Percentiles rank a stretch among this genome's conserved stretches.
Evolutionary conservation across 2,888 invertebrate species (phyloP).

Genomic region (Erebia ligea): DNA sequence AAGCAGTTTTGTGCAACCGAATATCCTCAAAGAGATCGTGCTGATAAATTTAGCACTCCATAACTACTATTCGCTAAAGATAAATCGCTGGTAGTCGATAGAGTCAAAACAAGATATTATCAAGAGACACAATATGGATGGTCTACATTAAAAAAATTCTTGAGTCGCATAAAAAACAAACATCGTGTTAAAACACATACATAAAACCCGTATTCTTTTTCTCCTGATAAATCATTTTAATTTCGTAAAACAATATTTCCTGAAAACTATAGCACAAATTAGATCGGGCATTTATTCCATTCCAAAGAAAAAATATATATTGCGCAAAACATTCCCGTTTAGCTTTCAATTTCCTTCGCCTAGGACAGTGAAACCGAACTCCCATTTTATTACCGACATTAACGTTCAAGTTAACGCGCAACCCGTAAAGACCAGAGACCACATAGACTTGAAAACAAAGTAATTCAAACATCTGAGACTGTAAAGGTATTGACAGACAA

Average conservation of each 20-base stretch:
- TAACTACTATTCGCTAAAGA: no score
- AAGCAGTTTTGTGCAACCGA: no score
- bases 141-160: no score
- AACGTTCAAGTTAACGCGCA: slow-evolving; percentile 31
- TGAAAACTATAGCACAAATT: background rate
- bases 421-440: slow-evolving; percentile 32
- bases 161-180: no score
- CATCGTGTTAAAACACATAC: no score
- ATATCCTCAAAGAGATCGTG: no score
- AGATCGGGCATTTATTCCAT: background rate
- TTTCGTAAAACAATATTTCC: slow-evolving; percentile 7
- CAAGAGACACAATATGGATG: no score
- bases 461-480: slow-evolving; percentile 40
- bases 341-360: slow-evolving; percentile 13
- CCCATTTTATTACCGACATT: slow-evolving; percentile 33
- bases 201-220: no score
- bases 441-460: slow-evolving; percentile 40
- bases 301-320: background rate
- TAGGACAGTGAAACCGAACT: slow-evolving; percentile 27
- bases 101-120: no score
- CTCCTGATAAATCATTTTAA: background rate
- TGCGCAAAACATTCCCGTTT: slow-evolving; percentile 12
- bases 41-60: no score
- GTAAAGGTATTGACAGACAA: background rate
- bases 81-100: no score